A percentile compares a stretch with the other conserved stretches of the same genome.
phyloP scores from a whole-genome alignment of 2,888 invertebrate species.

The Archaeoteleia sp. region DNA sequence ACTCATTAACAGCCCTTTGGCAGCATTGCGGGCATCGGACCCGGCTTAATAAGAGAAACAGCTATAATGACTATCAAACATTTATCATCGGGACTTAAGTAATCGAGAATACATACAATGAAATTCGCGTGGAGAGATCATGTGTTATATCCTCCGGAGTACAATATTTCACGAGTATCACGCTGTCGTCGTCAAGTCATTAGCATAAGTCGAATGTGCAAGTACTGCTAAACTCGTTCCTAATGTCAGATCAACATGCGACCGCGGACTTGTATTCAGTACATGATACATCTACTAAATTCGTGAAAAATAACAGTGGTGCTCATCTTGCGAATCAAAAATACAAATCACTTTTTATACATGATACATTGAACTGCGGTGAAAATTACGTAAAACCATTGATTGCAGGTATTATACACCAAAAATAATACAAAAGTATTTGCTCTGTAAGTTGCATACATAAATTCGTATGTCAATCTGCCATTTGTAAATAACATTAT shows the following conservation, averaged over 20 bases:
- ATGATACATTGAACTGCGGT: too few species aligned
- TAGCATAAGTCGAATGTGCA: background rate
- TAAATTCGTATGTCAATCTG: too few species aligned
- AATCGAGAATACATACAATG: conserved; percentile 57
- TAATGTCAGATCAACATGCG: background rate
- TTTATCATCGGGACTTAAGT: conserved; percentile 54
- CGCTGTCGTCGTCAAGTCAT: background rate
- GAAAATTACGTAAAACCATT: too few species aligned
- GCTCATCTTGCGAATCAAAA: too few species aligned
- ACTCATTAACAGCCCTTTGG: conserved; percentile 66
- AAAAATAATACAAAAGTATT: too few species aligned
- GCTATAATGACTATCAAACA: conserved; percentile 60
- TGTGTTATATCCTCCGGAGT: conserved; percentile 13
- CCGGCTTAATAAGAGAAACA: conserved; percentile 60
- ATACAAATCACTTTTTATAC: too few species aligned
- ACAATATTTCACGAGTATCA: conserved; percentile 17
- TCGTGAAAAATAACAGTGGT: too few species aligned
- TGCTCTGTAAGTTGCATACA: too few species aligned
- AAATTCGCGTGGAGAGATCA: conserved; percentile 55
- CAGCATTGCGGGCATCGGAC: conserved; percentile 60
- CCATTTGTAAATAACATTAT: too few species aligned
- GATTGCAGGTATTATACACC: too few species aligned
- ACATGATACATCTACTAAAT: too few species aligned
- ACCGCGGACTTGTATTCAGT: too few species aligned
- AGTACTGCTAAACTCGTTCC: background rate